Evolutionary conservation across 30 jellyfish, hydroid and myxozoan genomes (phyloP), one percentile per base, ranked within the genome.

Genomic region (Catostylus mosaicus): DNA sequence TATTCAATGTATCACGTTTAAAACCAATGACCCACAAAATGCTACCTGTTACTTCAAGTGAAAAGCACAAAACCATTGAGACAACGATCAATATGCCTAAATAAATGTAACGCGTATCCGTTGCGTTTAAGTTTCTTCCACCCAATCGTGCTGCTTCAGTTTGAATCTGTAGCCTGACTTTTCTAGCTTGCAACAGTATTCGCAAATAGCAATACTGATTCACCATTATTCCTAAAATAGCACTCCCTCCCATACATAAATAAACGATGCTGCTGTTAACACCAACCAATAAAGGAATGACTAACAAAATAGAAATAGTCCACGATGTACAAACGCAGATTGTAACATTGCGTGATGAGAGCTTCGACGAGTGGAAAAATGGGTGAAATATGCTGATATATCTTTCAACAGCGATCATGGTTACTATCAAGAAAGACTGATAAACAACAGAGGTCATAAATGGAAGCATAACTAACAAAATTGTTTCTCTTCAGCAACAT

Each of bases 191-290:
- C 18, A 29, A 33, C 59, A 81, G 30, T 3, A 81, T 36, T 38
- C 64, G 46, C 16, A 34, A 20, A 33, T 81, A 81, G 26, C 91
- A 81, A 45, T 43, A 66, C 3, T 66, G 7, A 27, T 81, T 81
- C 2, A 68, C 43, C 2, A 31, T 14, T 24, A 31, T 18, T 47
- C 91, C 91, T 32, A n/a, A 40, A 12, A 37, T 54, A 0, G 77
- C 91, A 57, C 47, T 2, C 2, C 31, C 34, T 32, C 35, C 30
- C 10, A 37, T 26, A 29, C 32, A 20, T 5, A 36, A 67, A 10
- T 32, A 11, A 26, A 81, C 12, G 4, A 3, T 24, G 19, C 19
- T 27, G 20, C 46, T 29, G 0, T 67, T 51, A 19, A 20, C 11
- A 20, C 69, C 72, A 14, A 68, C 50, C 0, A 36, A 57, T 2